Percentiles rank a stretch among this genome's conserved stretches.
These are phyloP conservation scores for Crax fasciolata DNA, from an alignment of 2,797 vertebrate species.

Conservation along the genomic window DNA sequence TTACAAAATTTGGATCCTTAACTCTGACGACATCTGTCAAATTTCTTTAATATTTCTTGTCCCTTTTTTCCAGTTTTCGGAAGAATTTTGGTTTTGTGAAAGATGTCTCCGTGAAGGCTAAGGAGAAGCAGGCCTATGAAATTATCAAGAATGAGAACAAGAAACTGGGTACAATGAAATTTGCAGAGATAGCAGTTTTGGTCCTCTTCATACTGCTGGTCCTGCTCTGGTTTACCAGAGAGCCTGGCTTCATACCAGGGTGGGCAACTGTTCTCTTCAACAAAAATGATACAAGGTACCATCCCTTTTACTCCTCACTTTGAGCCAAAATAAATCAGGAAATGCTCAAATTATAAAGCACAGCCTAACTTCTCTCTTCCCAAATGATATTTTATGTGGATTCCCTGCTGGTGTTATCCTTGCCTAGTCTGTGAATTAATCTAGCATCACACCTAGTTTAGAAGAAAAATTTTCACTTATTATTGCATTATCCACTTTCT, in stretches of 20 bases:
- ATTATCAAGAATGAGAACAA: conserved; percentile 87
- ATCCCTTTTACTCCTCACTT: not conserved
- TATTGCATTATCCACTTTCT: not conserved
- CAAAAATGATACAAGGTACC: conserved; percentile 65
- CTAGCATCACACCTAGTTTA: not conserved
- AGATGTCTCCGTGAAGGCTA: not conserved
- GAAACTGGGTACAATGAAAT: conserved; percentile 88
- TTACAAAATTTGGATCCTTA: not conserved
- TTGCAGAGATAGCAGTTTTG: conserved; percentile 87
- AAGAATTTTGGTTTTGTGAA: conserved; percentile 88
- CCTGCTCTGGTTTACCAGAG: conserved; percentile 93
- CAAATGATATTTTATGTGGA: too few relatives aligned
- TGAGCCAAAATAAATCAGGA: not conserved
- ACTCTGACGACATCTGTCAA: not conserved
- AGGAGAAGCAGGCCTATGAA: conserved; percentile 81
- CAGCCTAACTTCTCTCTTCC: not conserved
- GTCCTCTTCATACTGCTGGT: conserved; percentile 88
- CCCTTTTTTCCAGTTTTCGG: conserved; percentile 83
- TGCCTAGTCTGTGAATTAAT: not conserved
- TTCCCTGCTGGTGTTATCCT: not conserved
- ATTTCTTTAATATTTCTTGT: not conserved
- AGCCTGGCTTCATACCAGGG: conserved; percentile 92
- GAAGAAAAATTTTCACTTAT: not conserved
- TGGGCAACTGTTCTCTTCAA: conserved; percentile 91
- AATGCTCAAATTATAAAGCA: not conserved